Conservation (phyloP, 2,113 vertebrate species). For the Oncorhynchus keta region DNA sequence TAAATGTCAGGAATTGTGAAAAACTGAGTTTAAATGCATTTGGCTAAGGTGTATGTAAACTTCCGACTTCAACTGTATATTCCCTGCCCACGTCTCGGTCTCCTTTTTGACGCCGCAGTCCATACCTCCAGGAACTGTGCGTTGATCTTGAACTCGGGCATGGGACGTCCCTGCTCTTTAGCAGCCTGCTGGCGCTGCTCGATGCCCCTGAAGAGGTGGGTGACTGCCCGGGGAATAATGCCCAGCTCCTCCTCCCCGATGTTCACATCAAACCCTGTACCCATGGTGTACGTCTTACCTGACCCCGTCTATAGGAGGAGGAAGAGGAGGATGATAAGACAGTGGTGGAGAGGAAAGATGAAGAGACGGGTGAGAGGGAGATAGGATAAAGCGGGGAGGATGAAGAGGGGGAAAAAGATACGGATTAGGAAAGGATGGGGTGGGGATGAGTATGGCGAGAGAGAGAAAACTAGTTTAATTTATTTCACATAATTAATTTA, state of each 20-base stretch:
- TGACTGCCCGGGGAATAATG: conserved; percentile 92
- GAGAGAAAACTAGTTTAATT: not conserved
- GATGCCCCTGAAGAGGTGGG: conserved; percentile 88
- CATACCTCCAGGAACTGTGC: conserved; percentile 95
- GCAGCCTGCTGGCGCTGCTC: conserved; percentile 84
- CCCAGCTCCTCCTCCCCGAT: conserved; percentile 87
- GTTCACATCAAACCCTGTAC: conserved; percentile 95
- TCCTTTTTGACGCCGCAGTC: no score
- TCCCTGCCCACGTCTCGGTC: no score
- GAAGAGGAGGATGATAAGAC: not conserved
- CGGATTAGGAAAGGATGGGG: no score
- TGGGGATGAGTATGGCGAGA: no score
- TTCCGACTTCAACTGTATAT: no score
- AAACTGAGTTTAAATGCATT: no score
- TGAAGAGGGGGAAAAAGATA: not conserved
- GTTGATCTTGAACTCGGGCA: conserved; percentile 96
- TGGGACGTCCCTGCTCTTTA: conserved; percentile 82
- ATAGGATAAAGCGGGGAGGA: no score
- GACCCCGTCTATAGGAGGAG: conserved; percentile 85
- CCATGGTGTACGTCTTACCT: conserved; percentile 98
- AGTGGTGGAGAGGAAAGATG: no score
- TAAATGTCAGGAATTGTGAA: no score
- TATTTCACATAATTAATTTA: not conserved
- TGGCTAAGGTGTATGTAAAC: no score
- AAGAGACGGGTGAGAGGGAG: no score